Percentiles rank a stretch among this genome's conserved stretches.
Evolutionary conservation across 2,888 invertebrate genomes (phyloP).

Genomic region (Lasiommata megera): DNA sequence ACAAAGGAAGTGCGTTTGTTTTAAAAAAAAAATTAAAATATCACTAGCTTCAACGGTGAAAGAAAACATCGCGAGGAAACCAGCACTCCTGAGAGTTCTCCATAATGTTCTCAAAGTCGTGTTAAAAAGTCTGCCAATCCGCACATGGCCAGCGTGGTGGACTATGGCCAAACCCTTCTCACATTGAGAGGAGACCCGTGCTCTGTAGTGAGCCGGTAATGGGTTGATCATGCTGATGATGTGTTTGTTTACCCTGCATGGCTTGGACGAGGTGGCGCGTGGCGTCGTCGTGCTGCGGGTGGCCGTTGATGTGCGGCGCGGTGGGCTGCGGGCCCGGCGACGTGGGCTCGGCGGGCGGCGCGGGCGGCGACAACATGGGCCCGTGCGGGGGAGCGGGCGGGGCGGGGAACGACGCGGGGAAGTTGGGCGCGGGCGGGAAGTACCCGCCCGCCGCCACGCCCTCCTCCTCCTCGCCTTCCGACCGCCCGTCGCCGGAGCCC

Average conservation of each 20-base stretch:
- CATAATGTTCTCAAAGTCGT: no score
- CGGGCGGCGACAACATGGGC: conserved; percentile 50
- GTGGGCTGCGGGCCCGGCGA: conserved; percentile 39
- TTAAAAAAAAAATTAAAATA: no score
- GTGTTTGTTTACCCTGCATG: conserved; percentile 51
- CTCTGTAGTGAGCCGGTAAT: no score
- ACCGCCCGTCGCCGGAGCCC: conserved; percentile 75
- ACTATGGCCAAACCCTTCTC: no score
- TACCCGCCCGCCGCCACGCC: conserved; percentile 44
- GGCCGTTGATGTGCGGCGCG: conserved; percentile 42
- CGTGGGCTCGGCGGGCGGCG: conserved; percentile 37
- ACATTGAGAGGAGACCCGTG: no score
- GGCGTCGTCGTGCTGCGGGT: conserved; percentile 41
- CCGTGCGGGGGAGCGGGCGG: conserved; percentile 52
- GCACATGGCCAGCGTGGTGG: no score
- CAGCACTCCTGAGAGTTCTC: no score
- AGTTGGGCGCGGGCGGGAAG: conserved; percentile 50
- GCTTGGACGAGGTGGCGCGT: conserved; percentile 47
- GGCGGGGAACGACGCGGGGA: conserved; percentile 52
- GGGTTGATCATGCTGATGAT: no score
- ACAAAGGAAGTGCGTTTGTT: no score
- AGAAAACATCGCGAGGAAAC: no score
- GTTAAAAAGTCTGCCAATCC: no score
- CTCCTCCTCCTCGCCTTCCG: conserved; percentile 85
- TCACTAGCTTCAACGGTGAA: no score